These are phyloP conservation scores for Malacosoma neustria DNA, from an alignment of 2,888 invertebrate genomes.

Conservation along the genomic window DNA sequence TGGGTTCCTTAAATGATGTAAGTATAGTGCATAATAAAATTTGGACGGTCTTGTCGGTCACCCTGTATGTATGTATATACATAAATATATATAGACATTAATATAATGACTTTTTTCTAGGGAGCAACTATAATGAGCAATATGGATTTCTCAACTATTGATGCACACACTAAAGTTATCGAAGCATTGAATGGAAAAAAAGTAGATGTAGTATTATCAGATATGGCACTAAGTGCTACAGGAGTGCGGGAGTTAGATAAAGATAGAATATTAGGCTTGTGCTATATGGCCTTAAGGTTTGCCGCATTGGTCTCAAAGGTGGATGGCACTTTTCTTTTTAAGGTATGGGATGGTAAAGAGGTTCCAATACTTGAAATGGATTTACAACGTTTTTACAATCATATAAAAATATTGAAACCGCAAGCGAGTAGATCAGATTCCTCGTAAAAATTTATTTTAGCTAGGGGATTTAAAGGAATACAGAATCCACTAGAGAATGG, in stretches of 20 bases:
- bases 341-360: constrained; percentile 91
- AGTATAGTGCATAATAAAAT: too few species aligned
- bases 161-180: constrained; percentile 79
- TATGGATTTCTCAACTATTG: constrained; percentile 83
- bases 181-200: constrained; percentile 72
- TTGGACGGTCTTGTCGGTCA: too few species aligned
- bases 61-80: too few species aligned
- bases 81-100: too few species aligned
- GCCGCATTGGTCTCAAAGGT: constrained; percentile 79
- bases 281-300: constrained; percentile 85
- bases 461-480: constrained; percentile 84
- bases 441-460: constrained; percentile 89
- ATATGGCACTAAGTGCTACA: constrained; percentile 96
- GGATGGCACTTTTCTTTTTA: constrained; percentile 84
- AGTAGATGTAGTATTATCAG: constrained; percentile 89
- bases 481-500: constrained; percentile 53
- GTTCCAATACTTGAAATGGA: constrained; percentile 79
- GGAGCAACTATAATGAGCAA: constrained; percentile 86
- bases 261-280: constrained; percentile 88
- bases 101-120: too few species aligned
- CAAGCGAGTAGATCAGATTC: constrained; percentile 89
- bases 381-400: constrained; percentile 81
- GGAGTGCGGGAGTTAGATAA: constrained; percentile 89
- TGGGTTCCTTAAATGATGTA: too few species aligned
- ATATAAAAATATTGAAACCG: constrained; percentile 86